Conservation (phyloP, 2,113 vertebrate species). For the Dermatemys mawii region DNA sequence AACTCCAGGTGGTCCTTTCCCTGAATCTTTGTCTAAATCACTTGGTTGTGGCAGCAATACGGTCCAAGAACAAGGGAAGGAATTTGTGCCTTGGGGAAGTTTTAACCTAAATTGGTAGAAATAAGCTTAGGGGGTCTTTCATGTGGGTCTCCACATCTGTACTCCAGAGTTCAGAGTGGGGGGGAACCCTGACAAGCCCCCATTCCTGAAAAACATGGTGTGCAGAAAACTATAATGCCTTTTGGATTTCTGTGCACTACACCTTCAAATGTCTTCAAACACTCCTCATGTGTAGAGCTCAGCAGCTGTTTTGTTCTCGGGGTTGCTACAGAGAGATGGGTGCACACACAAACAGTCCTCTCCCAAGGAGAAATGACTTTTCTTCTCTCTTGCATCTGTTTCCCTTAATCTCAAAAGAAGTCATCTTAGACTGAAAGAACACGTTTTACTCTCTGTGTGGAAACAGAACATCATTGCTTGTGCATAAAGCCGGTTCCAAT, state of each 20-base stretch:
- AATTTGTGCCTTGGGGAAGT: too few relatives aligned
- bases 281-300: not conserved
- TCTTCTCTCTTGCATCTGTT: not conserved
- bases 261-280: not conserved
- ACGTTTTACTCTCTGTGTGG: constrained; percentile 3
- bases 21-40: too few relatives aligned
- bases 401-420: constrained; percentile 48
- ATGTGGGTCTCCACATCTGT: too few relatives aligned
- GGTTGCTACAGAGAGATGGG: not conserved
- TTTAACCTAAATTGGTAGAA: too few relatives aligned
- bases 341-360: not conserved
- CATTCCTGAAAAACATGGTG: not conserved
- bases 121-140: too few relatives aligned
- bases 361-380: not conserved
- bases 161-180: too few relatives aligned
- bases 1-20: too few relatives aligned
- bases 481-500: constrained; percentile 36
- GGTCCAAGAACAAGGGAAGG: too few relatives aligned
- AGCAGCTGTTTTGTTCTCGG: accelerated
- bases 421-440: constrained; percentile 11
- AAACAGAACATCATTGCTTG: not conserved
- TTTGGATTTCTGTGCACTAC: not conserved
- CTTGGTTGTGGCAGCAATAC: too few relatives aligned
- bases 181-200: too few relatives aligned
- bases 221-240: not conserved